Percentiles rank a stretch among this genome's conserved stretches.
phyloP scores from a whole-genome alignment of 2,797 vertebrate species.

The Gorsachius magnificus region DNA sequence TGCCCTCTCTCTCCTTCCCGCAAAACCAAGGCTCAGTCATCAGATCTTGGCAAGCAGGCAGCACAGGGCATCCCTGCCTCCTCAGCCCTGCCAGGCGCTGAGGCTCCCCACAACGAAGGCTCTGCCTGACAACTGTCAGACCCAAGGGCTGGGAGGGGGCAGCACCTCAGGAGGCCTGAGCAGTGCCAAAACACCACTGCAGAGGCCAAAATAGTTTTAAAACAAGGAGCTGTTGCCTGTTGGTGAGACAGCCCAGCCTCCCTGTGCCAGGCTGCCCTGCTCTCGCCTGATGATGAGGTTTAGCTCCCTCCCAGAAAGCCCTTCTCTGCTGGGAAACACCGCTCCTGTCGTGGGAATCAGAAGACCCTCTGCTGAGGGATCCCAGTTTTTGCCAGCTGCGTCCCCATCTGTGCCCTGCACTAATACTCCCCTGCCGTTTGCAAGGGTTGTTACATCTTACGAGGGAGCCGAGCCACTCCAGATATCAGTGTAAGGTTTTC shows the following conservation, averaged over 20 bases:
- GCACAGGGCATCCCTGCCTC: background rate
- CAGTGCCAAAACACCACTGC: background rate
- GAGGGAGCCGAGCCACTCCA: background rate
- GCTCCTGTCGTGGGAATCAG: background rate
- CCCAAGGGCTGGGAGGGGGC: rapidly evolving
- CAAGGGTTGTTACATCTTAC: background rate
- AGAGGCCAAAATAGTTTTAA: background rate
- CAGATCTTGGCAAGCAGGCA: background rate
- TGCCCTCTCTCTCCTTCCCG: background rate
- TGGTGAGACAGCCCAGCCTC: background rate
- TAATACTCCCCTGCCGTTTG: background rate
- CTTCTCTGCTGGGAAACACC: background rate
- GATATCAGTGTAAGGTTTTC: background rate
- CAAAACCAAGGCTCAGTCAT: background rate
- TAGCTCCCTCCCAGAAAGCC: background rate
- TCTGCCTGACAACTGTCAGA: background rate
- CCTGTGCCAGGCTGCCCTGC: background rate
- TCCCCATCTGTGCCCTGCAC: background rate
- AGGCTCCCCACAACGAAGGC: rapidly evolving
- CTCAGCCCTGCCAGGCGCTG: background rate
- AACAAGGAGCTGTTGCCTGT: background rate
- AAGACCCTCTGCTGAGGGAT: background rate
- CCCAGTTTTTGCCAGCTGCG: background rate
- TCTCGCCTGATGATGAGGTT: background rate
- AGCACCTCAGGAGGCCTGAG: rapidly evolving